Percentiles rank a stretch among this genome's conserved stretches.
phyloP scores from a whole-genome alignment of 30 jellyfish, hydroid and myxozoan genomes.

The Aurelia sp. region DNA sequence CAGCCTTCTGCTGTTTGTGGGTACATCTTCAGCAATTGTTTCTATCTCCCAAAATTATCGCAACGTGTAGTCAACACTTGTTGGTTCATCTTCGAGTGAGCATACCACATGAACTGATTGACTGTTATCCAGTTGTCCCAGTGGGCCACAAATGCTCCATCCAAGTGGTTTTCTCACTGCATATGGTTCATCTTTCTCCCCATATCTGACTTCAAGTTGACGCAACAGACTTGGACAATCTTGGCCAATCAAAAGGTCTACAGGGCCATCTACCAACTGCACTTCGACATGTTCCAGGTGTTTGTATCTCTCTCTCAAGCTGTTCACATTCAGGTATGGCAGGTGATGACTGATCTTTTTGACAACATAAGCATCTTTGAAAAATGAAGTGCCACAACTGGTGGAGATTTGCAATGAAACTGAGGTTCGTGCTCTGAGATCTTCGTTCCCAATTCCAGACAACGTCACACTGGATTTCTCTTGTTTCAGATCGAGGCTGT shows the following conservation, averaged over 20 bases:
- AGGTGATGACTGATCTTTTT: too few species aligned
- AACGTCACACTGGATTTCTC: too few species aligned
- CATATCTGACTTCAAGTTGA: constrained; percentile 21
- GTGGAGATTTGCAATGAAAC: too few species aligned
- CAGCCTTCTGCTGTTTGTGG: constrained; percentile 28
- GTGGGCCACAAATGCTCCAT: constrained; percentile 44
- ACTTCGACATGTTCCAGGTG: background rate
- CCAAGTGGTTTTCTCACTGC: constrained; percentile 41
- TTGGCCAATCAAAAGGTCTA: constrained; percentile 38
- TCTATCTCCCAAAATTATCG: too few species aligned
- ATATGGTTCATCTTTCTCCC: constrained; percentile 28
- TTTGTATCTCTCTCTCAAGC: constrained; percentile 10
- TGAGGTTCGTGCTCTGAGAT: too few species aligned
- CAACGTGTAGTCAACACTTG: too few species aligned
- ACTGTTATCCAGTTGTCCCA: background rate
- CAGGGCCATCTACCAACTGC: constrained; percentile 23
- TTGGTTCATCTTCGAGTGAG: constrained; percentile 23
- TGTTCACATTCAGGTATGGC: too few species aligned
- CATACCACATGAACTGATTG: constrained; percentile 19
- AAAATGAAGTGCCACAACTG: too few species aligned
- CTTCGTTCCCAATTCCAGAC: too few species aligned
- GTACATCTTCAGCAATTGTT: background rate
- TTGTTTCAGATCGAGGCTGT: too few species aligned
- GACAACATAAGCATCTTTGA: too few species aligned
- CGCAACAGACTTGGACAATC: constrained; percentile 43